Evolutionary conservation across 2,888 invertebrate species (phyloP), one percentile per base, ranked within the genome.

Genomic region (Ormyrus rosae): DNA sequence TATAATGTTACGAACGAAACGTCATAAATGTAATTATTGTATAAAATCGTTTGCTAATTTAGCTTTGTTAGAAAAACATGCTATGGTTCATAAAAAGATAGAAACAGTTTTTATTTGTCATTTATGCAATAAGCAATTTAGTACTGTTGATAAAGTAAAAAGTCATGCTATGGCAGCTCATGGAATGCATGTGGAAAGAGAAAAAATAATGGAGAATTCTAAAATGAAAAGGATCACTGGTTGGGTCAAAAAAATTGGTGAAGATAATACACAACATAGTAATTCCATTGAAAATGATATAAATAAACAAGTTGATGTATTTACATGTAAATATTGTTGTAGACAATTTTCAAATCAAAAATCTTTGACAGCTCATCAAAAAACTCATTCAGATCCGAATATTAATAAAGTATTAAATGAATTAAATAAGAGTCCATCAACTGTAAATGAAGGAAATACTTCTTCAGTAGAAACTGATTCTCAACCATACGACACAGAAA

Each of bases 321-420:
- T 86, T 60, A 78, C 78, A 0, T 90, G 90, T 78, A 86, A 89
- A 79, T 83, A 89, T 63, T 90, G 90, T 75, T 81, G 84, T 5
- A 89, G 87, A 76, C 86, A 86, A 80, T 90, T 90, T 76, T 87
- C 87, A 6, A 88, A 89, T 83, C 86, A 88, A 65, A 90, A 89
- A 61, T 85, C 88, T 6, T 90, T 87, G 80, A 72, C 87, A 19
- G 85, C 86, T 3, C 90, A 90, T 51, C 86, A 87, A 1, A 88
- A 85, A 81, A 86, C 69, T 60, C 90, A 90, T 83, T 77, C 86
- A 19, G 87, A 88, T 11, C 87, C 86, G 56, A 56, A 70, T 56
- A 34, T 34, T 34, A 76, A 45, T 80, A 83, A 73, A 79, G 34
- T 9, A 70, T 73, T 73, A 76, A 83, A 55, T 13, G 60, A 80